Evolutionary conservation across 53 echinoderm and acorn worm species (phyloP), one percentile per base, ranked within the genome.

Genomic region (Paelopatides confundens): DNA sequence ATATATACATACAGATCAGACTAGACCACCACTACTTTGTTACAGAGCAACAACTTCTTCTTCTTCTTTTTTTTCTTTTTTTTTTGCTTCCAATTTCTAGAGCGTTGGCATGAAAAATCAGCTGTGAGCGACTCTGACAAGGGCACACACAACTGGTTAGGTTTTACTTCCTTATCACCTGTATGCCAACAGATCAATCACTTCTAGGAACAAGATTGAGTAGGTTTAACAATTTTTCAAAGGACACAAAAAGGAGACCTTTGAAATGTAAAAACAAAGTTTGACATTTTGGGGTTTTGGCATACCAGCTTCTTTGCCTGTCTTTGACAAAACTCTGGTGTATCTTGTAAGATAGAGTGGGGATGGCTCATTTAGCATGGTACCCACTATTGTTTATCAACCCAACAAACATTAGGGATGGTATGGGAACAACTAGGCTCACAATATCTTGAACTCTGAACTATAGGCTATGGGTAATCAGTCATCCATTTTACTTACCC

Each of bases 241-340:
- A 39, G 40, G 46, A n/a, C 21, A 74, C 18, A 74, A 46, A 11
- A 58, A 23, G n/a, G 58, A 74, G 74, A 74, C 40, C 74, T 74
- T 74, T 74, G 74, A 74, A 74, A 74, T 74, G 74, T 26, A 39
- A 74, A 74, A 74, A 74, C 74, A 46, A 74, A 74, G 74, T 74
- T 30, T 74, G 74, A 74, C 74, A 74, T 74, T 74, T 46, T 74
- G 74, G 74, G 74, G 74, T 74, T n/a, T 74, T 74, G 74, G 74
- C 74, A 47, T 74, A 40, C 39, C 74, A 12, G 14, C 67, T n/a
- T 8, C 64, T 26, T 67, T 35, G 35, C 35, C 31, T 17, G 18
- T 26, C 35, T 67, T n/a, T 35, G 31, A 31, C 18, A 31, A 74
- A 71, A 74, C 40, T 74, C 74, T 74, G 39, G 35, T 68, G 68